Conservation (phyloP, 2,113 vertebrate species). For the Istiophorus platypterus region DNA sequence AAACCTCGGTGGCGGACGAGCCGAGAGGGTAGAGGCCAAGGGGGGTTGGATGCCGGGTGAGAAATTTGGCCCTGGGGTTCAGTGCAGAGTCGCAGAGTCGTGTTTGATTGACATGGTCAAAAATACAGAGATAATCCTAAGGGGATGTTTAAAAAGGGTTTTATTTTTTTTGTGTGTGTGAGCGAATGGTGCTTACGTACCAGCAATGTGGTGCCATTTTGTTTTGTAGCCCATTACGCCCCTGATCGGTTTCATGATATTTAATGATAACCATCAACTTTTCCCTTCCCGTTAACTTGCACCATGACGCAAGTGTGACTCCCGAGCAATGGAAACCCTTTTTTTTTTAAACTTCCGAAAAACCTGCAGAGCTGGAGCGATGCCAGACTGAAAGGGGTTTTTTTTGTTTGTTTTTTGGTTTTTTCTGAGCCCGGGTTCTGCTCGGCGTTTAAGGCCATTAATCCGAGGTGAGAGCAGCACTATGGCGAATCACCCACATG, state of each 20-base stretch:
- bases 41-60: conserved; percentile 45
- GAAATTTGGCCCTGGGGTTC: conserved; percentile 29
- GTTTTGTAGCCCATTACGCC: conserved; percentile 46
- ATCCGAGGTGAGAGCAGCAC: conserved; percentile 12
- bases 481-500: no score
- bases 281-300: conserved; percentile 47
- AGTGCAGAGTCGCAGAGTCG: no score
- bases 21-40: conserved; percentile 25
- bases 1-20: conserved; percentile 29
- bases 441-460: conserved; percentile 29
- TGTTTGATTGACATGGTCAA: not conserved
- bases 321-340: conserved; percentile 55
- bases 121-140: not conserved
- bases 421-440: conserved; percentile 15
- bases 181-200: not conserved
- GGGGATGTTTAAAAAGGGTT: not conserved
- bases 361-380: conserved; percentile 26
- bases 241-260: conserved; percentile 58
- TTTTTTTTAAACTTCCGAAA: conserved; percentile 22
- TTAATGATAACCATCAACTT: conserved; percentile 71
- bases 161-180: not conserved
- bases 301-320: conserved; percentile 63
- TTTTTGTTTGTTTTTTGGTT: no score
- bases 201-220: conserved; percentile 32
- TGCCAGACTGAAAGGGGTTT: conserved; percentile 39